These are phyloP conservation scores for Troglohyphantes excavatus DNA, from an alignment of 2,888 invertebrate genomes.

Conservation along the genomic window DNA sequence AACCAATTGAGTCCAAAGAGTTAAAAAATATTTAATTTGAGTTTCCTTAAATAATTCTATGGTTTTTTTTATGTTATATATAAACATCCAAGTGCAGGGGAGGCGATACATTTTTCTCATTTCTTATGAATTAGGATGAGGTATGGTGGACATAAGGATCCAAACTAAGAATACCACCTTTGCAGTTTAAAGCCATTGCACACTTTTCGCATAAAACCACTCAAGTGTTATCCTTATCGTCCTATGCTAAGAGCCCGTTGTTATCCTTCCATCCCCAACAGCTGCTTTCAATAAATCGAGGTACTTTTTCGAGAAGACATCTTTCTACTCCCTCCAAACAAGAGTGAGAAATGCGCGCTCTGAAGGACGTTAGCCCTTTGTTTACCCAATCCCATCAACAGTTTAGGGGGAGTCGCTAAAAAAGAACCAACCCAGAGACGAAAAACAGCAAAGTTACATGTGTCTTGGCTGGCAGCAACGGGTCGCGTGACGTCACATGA, in stretches of 20 bases:
- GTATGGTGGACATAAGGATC: too few species aligned
- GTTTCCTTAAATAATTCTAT: too few species aligned
- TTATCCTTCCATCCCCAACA: neutral
- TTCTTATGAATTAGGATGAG: too few species aligned
- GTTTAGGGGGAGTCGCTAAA: conserved; percentile 59
- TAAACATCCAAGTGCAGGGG: too few species aligned
- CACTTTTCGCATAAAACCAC: too few species aligned
- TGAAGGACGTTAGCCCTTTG: conserved; percentile 75
- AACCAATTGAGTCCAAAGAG: too few species aligned
- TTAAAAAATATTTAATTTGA: too few species aligned
- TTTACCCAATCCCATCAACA: conserved; percentile 76
- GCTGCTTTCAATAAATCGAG: conserved; percentile 17
- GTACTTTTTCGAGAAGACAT: neutral
- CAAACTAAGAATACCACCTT: too few species aligned
- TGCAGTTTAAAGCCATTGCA: too few species aligned
- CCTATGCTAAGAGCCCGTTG: neutral
- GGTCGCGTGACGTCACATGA: conserved; percentile 60
- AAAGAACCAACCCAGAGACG: conserved; percentile 55
- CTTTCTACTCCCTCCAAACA: neutral
- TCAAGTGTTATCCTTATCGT: neutral
- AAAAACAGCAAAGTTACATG: conserved; percentile 59
- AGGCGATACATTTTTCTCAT: too few species aligned
- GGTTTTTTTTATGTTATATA: too few species aligned
- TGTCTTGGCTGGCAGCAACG: conserved; percentile 64
- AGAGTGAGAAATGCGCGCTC: conserved; percentile 23